A percentile compares a stretch with the other conserved stretches of the same genome.
phyloP scores from a whole-genome alignment of 2,113 vertebrate species.

The Dicaeum eximium region DNA sequence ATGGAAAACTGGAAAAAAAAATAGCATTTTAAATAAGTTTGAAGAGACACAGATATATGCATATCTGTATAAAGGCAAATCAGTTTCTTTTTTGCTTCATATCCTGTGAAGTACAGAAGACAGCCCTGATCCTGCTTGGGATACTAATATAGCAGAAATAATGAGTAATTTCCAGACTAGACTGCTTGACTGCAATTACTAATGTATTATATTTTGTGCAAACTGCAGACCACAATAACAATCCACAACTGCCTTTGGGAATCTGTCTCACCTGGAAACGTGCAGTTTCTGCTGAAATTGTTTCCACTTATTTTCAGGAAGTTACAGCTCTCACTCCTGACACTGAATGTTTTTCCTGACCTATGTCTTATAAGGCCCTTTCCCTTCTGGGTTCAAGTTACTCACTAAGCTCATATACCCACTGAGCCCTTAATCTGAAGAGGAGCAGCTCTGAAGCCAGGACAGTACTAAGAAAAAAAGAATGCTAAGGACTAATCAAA shows the following conservation, averaged over 20 bases:
- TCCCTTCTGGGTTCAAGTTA: neutral
- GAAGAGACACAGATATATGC: neutral
- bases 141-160: neutral
- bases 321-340: neutral
- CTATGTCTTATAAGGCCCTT: neutral
- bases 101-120: neutral
- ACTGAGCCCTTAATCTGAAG: neutral
- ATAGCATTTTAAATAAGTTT: neutral
- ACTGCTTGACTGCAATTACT: neutral
- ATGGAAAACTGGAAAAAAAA: neutral
- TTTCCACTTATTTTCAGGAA: neutral
- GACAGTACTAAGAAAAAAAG: neutral
- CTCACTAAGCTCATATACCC: neutral
- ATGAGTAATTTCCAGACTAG: neutral
- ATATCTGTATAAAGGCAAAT: neutral
- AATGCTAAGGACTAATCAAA: neutral
- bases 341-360: neutral
- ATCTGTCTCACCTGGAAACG: neutral
- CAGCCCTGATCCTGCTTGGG: neutral
- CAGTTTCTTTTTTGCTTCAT: neutral
- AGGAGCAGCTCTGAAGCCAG: neutral
- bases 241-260: neutral
- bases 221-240: neutral
- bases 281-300: neutral
- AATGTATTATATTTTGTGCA: neutral